Evolutionary conservation across 2,888 invertebrate genomes (phyloP).

Genomic region (Petrolisthes manimaculis): DNA sequence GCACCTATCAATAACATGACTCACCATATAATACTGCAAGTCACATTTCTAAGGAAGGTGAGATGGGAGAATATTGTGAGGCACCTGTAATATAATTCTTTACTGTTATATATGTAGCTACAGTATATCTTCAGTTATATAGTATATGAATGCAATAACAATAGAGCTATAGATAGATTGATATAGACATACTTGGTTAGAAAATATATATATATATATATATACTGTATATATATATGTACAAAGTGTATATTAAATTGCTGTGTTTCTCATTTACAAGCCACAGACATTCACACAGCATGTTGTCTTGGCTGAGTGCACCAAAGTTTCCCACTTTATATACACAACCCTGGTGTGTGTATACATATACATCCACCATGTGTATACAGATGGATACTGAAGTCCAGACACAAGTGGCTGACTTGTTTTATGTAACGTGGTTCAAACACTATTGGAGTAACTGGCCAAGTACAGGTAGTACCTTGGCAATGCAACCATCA

Average conservation of each 20-base stretch:
- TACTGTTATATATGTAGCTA: background rate
- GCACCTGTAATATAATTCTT: background rate
- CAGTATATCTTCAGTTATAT: background rate
- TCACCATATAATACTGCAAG: too few relatives aligned
- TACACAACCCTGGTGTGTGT: too few relatives aligned
- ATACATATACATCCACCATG: too few relatives aligned
- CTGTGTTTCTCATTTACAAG: slow-evolving; percentile 1
- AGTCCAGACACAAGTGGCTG: too few relatives aligned
- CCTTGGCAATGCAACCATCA: too few relatives aligned
- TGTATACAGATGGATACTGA: too few relatives aligned
- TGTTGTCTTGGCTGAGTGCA: background rate
- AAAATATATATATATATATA: slow-evolving; percentile 1
- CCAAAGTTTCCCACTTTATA: too few relatives aligned
- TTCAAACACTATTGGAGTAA: too few relatives aligned
- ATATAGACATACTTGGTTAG: background rate
- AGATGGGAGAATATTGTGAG: background rate
- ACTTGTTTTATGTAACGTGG: too few relatives aligned
- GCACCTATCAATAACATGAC: too few relatives aligned
- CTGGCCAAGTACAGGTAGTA: too few relatives aligned
- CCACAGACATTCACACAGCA: background rate
- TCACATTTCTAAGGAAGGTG: too few relatives aligned
- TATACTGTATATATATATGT: background rate
- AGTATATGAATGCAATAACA: background rate
- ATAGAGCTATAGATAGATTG: background rate
- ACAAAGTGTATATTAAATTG: background rate